These are phyloP conservation scores for Brachionus angularis DNA, from an alignment of 1,140 invertebrate species.

Conservation along the genomic window DNA sequence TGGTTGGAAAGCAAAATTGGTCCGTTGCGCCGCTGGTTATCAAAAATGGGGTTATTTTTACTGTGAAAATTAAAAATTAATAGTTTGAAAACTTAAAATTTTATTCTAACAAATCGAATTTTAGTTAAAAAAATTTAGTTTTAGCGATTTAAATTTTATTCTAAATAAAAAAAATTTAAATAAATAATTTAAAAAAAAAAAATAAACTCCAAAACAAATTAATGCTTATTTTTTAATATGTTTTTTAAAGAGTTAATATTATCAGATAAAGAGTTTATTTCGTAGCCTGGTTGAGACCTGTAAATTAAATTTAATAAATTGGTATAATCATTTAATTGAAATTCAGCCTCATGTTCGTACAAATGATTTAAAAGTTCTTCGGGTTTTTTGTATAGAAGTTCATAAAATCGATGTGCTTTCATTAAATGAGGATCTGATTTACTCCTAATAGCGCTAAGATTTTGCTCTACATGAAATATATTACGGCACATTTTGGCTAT, in stretches of 20 bases:
- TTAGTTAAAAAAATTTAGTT: no score
- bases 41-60: slow-evolving; percentile 62
- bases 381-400: slow-evolving; percentile 41
- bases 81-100: no score
- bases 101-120: no score
- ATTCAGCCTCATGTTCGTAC: slow-evolving; percentile 24
- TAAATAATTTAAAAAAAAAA: no score
- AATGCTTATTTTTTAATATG: slow-evolving; percentile 27
- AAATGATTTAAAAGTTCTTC: slow-evolving; percentile 42
- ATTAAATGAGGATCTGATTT: slow-evolving; percentile 34
- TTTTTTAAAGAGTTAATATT: slow-evolving; percentile 40
- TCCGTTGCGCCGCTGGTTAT: slow-evolving; percentile 58
- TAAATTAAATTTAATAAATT: slow-evolving; percentile 33
- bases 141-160: no score
- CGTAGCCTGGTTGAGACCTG: not conserved
- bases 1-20: slow-evolving; percentile 62
- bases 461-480: slow-evolving; percentile 42
- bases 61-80: slow-evolving; percentile 37
- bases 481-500: slow-evolving; percentile 44
- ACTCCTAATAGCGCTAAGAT: slow-evolving; percentile 1
- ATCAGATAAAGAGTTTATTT: slow-evolving; percentile 30
- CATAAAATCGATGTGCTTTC: slow-evolving; percentile 38
- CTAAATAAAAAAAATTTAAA: no score
- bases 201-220: no score
- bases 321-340: slow-evolving; percentile 1